Evolutionary conservation across 2,797 vertebrate species (phyloP).

Genomic region (Xenops minutus): DNA sequence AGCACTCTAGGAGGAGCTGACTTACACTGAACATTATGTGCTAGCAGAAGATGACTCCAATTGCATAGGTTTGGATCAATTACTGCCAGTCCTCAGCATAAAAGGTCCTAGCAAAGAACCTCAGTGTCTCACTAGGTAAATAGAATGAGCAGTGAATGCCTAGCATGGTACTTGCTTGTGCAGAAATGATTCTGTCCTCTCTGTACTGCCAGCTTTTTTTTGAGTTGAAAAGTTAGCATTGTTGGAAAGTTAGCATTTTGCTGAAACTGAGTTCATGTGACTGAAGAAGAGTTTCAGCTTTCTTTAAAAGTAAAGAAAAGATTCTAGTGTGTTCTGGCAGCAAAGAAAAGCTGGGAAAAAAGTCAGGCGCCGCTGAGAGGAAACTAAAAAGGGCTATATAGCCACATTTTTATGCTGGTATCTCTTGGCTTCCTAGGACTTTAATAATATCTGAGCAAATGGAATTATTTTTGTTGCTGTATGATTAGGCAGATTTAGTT

Average conservation of each 20-base stretch:
- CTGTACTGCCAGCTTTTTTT: neutral
- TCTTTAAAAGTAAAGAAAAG: neutral
- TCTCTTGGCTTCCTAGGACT: neutral
- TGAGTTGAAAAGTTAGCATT: neutral
- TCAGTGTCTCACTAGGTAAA: neutral
- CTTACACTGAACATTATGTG: neutral
- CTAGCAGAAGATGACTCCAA: neutral
- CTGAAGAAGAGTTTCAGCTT: neutral
- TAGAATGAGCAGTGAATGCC: neutral
- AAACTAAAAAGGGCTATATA: neutral
- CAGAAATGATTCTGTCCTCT: accelerated
- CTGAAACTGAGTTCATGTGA: neutral
- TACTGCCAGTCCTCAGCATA: neutral
- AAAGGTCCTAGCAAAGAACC: neutral
- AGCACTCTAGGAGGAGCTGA: neutral
- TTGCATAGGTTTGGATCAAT: neutral
- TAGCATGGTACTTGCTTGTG: neutral
- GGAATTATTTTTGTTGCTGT: neutral
- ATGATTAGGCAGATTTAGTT: neutral
- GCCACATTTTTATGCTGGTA: neutral
- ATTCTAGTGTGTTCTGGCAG: neutral
- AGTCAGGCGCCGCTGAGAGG: neutral
- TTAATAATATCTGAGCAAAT: neutral
- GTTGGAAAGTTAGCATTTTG: neutral
- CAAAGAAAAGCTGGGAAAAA: neutral